These are phyloP conservation scores for Myotis brandtii DNA, from an alignment of 2,113 vertebrate species.

Conservation along the genomic window DNA sequence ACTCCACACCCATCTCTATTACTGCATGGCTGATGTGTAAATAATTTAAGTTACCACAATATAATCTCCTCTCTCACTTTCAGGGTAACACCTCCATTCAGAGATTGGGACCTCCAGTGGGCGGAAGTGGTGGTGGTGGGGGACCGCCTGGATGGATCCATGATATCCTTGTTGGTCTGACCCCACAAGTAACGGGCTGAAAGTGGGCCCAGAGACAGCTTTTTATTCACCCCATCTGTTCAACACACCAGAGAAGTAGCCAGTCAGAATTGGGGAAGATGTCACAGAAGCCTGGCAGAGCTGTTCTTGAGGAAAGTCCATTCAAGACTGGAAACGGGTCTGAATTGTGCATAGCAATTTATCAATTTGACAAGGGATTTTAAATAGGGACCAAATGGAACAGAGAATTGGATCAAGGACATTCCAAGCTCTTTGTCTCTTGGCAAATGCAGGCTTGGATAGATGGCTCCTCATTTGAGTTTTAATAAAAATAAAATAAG, in stretches of 20 bases:
- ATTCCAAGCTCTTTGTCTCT: not conserved
- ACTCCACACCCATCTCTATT: not conserved
- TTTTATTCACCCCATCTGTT: not conserved
- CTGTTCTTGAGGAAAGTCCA: not conserved
- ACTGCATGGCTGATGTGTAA: rapidly evolving
- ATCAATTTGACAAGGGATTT: not conserved
- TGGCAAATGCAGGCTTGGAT: not conserved
- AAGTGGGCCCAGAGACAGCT: not conserved
- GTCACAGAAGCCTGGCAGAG: not conserved
- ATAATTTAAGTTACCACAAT: not conserved
- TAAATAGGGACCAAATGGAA: not conserved
- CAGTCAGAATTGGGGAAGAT: not conserved
- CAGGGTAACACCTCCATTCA: not conserved
- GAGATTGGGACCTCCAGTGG: not conserved
- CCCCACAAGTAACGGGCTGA: not conserved
- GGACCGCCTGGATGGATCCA: not conserved
- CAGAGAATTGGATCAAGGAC: not conserved
- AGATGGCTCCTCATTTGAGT: not conserved
- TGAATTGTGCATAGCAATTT: not conserved
- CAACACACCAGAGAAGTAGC: not conserved
- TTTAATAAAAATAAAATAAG: constrained; percentile 35
- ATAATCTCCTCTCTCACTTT: not conserved
- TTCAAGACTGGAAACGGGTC: not conserved
- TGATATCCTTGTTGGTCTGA: not conserved
- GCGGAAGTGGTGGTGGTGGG: not conserved